These are phyloP conservation scores for Brotula barbata DNA, from an alignment of 2,797 vertebrate species.

Conservation along the genomic window DNA sequence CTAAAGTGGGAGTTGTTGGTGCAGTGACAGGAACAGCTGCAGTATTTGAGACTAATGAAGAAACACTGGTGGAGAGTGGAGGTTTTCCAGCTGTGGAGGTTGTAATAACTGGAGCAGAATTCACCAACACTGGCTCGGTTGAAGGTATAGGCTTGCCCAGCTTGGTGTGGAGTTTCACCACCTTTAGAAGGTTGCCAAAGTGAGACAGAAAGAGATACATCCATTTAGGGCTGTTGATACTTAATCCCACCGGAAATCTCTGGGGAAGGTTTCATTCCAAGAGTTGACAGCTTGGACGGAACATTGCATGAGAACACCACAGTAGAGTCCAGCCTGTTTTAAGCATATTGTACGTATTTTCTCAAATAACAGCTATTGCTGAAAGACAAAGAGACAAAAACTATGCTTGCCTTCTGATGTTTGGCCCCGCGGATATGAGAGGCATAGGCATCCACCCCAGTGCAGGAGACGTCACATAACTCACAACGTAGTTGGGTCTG, in stretches of 20 bases:
- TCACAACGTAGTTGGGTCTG: conserved; percentile 81
- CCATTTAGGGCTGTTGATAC: conserved; percentile 33
- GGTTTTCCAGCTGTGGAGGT: conserved; percentile 70
- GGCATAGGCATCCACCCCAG: conserved; percentile 80
- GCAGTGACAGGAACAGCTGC: conserved; percentile 15
- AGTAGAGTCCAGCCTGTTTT: conserved; percentile 8
- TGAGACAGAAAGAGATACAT: conserved; percentile 29
- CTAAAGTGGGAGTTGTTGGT: conserved; percentile 23
- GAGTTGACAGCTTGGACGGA: conserved; percentile 39
- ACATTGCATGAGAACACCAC: conserved; percentile 24
- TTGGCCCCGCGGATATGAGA: conserved; percentile 79
- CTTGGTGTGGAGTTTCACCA: conserved; percentile 86
- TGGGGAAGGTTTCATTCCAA: conserved; percentile 20
- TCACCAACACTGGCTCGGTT: conserved; percentile 78
- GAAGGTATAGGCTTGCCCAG: conserved; percentile 87
- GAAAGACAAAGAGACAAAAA: conserved; percentile 7
- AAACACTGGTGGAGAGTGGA: conserved; percentile 22
- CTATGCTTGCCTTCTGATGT: conserved; percentile 79
- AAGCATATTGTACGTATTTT: conserved; percentile 7
- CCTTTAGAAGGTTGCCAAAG: conserved; percentile 70
- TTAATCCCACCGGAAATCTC: conserved; percentile 39
- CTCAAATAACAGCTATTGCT: conserved; percentile 8
- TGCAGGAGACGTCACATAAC: conserved; percentile 83
- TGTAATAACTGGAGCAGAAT: conserved; percentile 67
- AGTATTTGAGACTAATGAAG: conserved; percentile 37